These are phyloP conservation scores for Choloepus hoffmanni DNA, from an alignment of 2,113 vertebrate species.

Conservation along the genomic window DNA sequence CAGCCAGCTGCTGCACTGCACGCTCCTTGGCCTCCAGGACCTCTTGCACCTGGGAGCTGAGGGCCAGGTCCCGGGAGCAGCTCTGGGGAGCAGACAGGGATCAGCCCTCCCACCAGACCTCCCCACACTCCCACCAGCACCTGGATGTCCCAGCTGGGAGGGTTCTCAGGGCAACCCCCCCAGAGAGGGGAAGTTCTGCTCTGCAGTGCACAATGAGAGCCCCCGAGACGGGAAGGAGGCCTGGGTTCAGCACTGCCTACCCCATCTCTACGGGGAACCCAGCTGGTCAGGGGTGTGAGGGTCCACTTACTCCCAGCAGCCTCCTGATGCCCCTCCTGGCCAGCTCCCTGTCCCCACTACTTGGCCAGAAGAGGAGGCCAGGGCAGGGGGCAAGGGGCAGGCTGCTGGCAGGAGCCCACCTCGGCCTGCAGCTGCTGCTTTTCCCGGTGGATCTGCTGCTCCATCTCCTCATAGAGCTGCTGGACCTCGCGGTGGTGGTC, in stretches of 20 bases:
- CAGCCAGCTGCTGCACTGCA: slow-evolving; percentile 79
- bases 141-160: neutral
- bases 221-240: neutral
- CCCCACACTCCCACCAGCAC: neutral
- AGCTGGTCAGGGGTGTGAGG: neutral
- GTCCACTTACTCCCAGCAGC: accelerated
- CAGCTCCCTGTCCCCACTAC: accelerated
- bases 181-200: neutral
- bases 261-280: neutral
- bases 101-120: neutral
- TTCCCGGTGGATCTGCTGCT: slow-evolving; percentile 86
- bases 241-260: neutral
- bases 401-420: slow-evolving; percentile 68
- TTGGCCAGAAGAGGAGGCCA: neutral
- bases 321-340: neutral
- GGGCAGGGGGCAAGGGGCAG: neutral
- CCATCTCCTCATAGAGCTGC: slow-evolving; percentile 85
- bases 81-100: slow-evolving; percentile 79
- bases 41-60: slow-evolving; percentile 76
- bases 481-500: slow-evolving; percentile 86
- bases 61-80: slow-evolving; percentile 65
- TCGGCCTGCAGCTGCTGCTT: slow-evolving; percentile 82
- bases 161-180: neutral
- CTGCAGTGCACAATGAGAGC: accelerated
- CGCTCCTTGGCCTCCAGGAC: slow-evolving; percentile 83